These are phyloP conservation scores for Aegotheles bennettii DNA, from an alignment of 2,113 vertebrate genomes.

Conservation along the genomic window DNA sequence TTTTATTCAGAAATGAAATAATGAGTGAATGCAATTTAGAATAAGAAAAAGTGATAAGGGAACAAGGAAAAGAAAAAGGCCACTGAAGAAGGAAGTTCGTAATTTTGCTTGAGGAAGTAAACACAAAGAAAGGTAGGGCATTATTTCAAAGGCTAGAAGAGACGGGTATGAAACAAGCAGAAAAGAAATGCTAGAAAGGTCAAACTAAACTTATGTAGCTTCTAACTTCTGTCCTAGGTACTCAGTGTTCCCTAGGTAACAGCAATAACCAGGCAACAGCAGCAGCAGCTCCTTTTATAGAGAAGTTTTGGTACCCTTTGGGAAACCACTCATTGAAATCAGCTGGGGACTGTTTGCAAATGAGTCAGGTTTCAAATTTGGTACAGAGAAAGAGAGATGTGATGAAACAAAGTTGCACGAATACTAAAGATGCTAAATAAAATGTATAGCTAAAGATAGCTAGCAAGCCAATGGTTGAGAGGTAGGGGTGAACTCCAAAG, in stretches of 20 bases:
- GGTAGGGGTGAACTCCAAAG: neutral
- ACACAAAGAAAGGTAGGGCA: neutral
- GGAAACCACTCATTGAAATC: neutral
- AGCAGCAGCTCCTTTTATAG: neutral
- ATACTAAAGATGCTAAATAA: neutral
- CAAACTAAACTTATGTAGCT: neutral
- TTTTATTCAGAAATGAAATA: neutral
- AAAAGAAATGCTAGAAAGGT: neutral
- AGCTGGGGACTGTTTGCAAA: neutral
- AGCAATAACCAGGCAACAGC: neutral
- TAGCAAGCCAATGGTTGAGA: neutral
- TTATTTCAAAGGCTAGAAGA: neutral
- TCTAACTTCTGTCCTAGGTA: neutral
- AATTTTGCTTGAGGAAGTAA: neutral
- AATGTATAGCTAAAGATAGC: neutral
- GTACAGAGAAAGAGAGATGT: neutral
- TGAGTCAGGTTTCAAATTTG: neutral
- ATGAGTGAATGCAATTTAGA: fast-evolving
- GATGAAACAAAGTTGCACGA: neutral
- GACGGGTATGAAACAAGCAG: neutral
- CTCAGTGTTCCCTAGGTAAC: neutral
- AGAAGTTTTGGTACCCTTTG: neutral
- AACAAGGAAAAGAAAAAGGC: neutral
- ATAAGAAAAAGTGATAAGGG: neutral
- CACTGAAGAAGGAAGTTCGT: neutral